Conservation (phyloP, 1,140 invertebrate species). For the Sweltsa coloradensis region DNA sequence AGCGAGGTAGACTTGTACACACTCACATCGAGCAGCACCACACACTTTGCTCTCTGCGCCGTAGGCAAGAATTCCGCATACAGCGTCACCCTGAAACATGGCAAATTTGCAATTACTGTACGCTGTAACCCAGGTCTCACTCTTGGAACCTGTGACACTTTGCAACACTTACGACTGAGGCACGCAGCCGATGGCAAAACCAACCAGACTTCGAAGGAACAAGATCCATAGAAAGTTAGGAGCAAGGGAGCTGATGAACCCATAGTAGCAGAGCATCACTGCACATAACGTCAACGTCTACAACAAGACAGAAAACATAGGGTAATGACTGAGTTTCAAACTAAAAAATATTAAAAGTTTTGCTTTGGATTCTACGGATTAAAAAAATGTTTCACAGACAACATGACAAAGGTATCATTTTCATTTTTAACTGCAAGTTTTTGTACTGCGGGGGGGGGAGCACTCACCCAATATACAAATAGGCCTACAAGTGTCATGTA, state of each 20-base stretch:
- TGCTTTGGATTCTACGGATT: constrained; percentile 1
- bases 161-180: constrained; percentile 80
- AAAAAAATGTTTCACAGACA: constrained; percentile 8
- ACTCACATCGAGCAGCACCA: constrained; percentile 86
- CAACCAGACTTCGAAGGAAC: constrained; percentile 78
- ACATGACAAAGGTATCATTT: no score
- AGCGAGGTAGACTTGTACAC: no score
- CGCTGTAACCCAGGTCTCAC: not conserved
- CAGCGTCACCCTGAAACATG: constrained; percentile 68
- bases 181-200: constrained; percentile 92
- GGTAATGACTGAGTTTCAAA: not conserved
- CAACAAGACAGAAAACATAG: constrained; percentile 22
- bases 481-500: no score
- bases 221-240: constrained; percentile 87
- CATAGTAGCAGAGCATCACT: constrained; percentile 82
- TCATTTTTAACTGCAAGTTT: no score
- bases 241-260: constrained; percentile 77
- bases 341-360: not conserved
- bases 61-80: constrained; percentile 93
- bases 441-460: no score
- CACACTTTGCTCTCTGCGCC: constrained; percentile 86
- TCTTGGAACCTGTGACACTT: not conserved
- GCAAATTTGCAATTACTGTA: not conserved
- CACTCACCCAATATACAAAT: no score
- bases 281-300: constrained; percentile 79